Percentiles rank a stretch among this genome's conserved stretches.
Evolutionary conservation across 2,888 invertebrate species (phyloP).

Genomic region (Aspidapion aeneum): DNA sequence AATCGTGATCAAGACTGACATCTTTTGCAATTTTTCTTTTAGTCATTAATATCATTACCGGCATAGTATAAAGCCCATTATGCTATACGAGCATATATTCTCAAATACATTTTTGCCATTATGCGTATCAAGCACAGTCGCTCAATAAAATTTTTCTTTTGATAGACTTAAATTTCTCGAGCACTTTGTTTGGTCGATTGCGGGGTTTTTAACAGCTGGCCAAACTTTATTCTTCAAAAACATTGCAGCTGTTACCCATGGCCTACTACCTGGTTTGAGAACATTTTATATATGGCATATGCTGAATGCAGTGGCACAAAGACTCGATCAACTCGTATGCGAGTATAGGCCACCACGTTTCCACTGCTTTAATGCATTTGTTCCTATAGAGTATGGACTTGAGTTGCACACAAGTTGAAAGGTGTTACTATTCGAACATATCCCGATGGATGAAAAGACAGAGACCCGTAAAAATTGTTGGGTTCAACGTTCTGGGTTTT

Average conservation of each 20-base stretch:
- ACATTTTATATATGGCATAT: slow-evolving; percentile 37
- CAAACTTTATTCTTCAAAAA: slow-evolving; percentile 48
- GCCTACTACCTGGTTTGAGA: slow-evolving; percentile 42
- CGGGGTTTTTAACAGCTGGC: slow-evolving; percentile 47
- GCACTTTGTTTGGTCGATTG: slow-evolving; percentile 33
- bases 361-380: too few species aligned
- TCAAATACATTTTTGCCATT: slow-evolving; percentile 44
- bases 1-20: not conserved
- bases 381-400: not conserved
- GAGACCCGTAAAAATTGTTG: slow-evolving; percentile 7
- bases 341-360: not conserved
- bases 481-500: slow-evolving; percentile 22
- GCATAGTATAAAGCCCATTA: slow-evolving; percentile 9
- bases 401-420: not conserved
- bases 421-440: not conserved
- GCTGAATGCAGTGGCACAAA: slow-evolving; percentile 25
- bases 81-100: slow-evolving; percentile 25
- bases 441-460: slow-evolving; percentile 23
- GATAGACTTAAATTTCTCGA: not conserved
- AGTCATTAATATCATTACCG: slow-evolving; percentile 11
- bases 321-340: not conserved
- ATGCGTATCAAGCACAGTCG: slow-evolving; percentile 29
- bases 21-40: not conserved
- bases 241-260: slow-evolving; percentile 46
- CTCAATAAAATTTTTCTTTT: not conserved